A percentile compares a stretch with the other conserved stretches of the same genome.
Conservation (phyloP, 2,888 invertebrate species). For the Cyrtodaria siliqua region DNA sequence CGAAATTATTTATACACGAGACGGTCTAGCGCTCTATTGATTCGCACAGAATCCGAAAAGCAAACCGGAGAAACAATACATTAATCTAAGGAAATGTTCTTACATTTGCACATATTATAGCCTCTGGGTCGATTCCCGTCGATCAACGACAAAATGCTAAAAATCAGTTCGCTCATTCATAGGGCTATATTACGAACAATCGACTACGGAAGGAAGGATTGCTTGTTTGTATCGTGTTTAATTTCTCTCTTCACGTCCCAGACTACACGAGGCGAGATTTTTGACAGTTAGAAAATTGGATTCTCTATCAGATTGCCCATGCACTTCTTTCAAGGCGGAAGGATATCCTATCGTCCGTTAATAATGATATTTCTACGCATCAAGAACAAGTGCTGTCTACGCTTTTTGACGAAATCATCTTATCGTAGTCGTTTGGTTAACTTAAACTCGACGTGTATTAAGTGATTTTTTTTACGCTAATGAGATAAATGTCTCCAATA, state of each 20-base stretch:
- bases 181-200: slow-evolving; percentile 63
- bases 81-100: slow-evolving; percentile 72
- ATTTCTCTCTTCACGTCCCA: slow-evolving; percentile 75
- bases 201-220: slow-evolving; percentile 70
- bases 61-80: slow-evolving; percentile 64
- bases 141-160: slow-evolving; percentile 37
- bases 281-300: slow-evolving; percentile 82
- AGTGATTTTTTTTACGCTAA: slow-evolving; percentile 59
- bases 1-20: slow-evolving; percentile 21
- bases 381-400: slow-evolving; percentile 35
- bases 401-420: slow-evolving; percentile 40
- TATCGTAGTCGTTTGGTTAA: slow-evolving; percentile 60
- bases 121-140: slow-evolving; percentile 43
- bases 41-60: slow-evolving; percentile 50
- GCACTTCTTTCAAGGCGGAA: slow-evolving; percentile 47
- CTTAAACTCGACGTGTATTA: slow-evolving; percentile 54
- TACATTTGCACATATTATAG: slow-evolving; percentile 53
- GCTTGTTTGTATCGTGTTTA: slow-evolving; percentile 69
- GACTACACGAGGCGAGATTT: slow-evolving; percentile 69
- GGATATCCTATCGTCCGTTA: slow-evolving; percentile 57
- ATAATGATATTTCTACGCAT: slow-evolving; percentile 63
- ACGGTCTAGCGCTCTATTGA: slow-evolving; percentile 18
- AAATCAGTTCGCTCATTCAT: slow-evolving; percentile 40
- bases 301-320: slow-evolving; percentile 70
- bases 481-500: slow-evolving; percentile 55